Evolutionary conservation across 2,113 vertebrate species (phyloP).

Genomic region (Poecile atricapillus): DNA sequence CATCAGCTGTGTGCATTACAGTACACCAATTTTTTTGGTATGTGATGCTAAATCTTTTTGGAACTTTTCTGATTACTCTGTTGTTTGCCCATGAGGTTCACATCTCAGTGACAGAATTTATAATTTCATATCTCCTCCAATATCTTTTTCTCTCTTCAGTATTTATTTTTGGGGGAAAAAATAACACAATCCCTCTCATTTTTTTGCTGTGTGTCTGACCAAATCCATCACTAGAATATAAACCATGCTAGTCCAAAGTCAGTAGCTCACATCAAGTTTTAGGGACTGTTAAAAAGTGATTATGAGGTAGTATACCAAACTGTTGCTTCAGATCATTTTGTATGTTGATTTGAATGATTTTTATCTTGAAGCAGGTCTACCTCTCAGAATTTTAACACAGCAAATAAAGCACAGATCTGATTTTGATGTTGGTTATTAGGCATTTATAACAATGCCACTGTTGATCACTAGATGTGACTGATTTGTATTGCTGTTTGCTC

Average conservation of each 20-base stretch:
- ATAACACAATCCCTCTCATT: not conserved
- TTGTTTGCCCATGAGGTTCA: not conserved
- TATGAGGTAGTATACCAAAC: not conserved
- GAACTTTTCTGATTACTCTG: not conserved
- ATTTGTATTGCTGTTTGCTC: not conserved
- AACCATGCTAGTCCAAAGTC: not conserved
- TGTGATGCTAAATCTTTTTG: not conserved
- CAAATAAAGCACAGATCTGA: not conserved
- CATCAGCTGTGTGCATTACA: not conserved
- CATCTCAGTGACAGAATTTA: not conserved
- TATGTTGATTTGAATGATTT: not conserved
- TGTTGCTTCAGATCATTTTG: not conserved
- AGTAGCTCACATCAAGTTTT: not conserved
- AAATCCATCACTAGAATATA: not conserved
- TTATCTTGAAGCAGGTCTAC: not conserved
- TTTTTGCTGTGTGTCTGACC: not conserved
- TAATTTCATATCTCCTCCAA: not conserved
- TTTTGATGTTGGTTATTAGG: not conserved
- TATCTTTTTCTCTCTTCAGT: not conserved
- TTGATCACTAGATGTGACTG: accelerated
- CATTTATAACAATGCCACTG: not conserved
- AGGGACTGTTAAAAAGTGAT: not conserved
- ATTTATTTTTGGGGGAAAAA: not conserved
- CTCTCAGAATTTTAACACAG: not conserved
- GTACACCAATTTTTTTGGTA: not conserved